Evolutionary conservation across 35 echinoderm and acorn worm species (phyloP), one percentile per base, ranked within the genome.

Genomic region (Holothuria glaberrima): DNA sequence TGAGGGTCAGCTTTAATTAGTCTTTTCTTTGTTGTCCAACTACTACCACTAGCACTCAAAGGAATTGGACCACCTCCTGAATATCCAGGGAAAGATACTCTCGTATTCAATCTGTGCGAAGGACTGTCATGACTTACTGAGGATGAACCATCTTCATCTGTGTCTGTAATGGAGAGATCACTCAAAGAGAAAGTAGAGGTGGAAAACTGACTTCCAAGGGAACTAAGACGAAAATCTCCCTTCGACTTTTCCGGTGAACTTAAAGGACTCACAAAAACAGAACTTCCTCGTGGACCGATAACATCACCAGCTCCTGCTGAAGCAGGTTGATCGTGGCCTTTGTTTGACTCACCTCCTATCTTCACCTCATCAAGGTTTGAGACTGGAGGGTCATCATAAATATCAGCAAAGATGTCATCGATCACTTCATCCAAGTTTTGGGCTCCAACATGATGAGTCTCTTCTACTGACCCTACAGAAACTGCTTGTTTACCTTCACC

Each of bases 1-100:
- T 46, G 5, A 66, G 74, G 58, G 67, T 91, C 89, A 65, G 89
- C 89, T 88, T 88, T 94, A 17, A 94, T 87, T 21, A 94, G 62
- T 71, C 81, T 94, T 69, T 90, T 94, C 90, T 31, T 87, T 10
- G 32, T 26, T 9, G 36, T 33, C 19, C 66, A 19, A 70, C 64
- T 70, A 21, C 57, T 58, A 35, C 12, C 20, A 22, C 30, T 36
- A 19, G 20, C 24, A 30, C 54, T 33, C 9, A 32, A 25, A 61
- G 80, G 54, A 27, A 87, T 36, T 48, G 30, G 33, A 27, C 50
- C 59, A 20, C 4, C 66, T 68, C 65, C 34, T 17, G 80, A 58
- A 56, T 36, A 84, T 25, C 59, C 80, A 34, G 30, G 80, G 34
- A 61, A 64, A 84, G 41, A 18, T 20, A 30, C 25, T 46, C 33